A percentile compares a stretch with the other conserved stretches of the same genome.
Conservation (phyloP, 2,797 vertebrate genomes). For the Sebastolobus alascanus region DNA sequence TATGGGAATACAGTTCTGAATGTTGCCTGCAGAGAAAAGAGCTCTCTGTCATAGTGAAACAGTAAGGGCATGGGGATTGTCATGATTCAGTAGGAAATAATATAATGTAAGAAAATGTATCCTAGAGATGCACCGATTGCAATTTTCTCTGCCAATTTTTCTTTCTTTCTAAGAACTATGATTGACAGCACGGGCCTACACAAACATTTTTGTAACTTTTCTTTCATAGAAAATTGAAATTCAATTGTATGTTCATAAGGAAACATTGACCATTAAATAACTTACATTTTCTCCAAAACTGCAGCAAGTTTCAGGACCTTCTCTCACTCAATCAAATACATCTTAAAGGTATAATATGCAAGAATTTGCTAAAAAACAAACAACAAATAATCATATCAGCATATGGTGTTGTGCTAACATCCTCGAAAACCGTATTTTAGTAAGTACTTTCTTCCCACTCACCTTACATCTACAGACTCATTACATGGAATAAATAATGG, state of each 20-base stretch:
- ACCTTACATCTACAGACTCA: slow-evolving; percentile 31
- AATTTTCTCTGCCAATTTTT: not conserved
- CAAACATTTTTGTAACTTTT: not conserved
- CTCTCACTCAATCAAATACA: not conserved
- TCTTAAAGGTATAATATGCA: too few species aligned
- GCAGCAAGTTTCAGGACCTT: too few species aligned
- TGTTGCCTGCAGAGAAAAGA: slow-evolving; percentile 59
- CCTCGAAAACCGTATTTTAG: slow-evolving; percentile 20
- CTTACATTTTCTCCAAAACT: not conserved
- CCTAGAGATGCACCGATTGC: not conserved
- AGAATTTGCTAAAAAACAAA: too few species aligned
- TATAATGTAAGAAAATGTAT: slow-evolving; percentile 11
- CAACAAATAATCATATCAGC: too few species aligned
- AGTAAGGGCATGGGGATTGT: slow-evolving; percentile 50
- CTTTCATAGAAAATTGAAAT: not conserved
- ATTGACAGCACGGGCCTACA: not conserved
- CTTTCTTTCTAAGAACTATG: not conserved
- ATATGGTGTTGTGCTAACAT: slow-evolving; percentile 10
- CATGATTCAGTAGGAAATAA: slow-evolving; percentile 38
- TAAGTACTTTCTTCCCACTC: slow-evolving; percentile 1
- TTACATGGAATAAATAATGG: slow-evolving; percentile 52
- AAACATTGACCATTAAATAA: not conserved
- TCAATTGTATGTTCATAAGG: not conserved
- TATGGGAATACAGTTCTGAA: slow-evolving; percentile 43
- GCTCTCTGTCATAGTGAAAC: slow-evolving; percentile 38